Evolutionary conservation across 2,113 vertebrate species (phyloP), one percentile per base, ranked within the genome.

Genomic region (Sebastes schlegelii): DNA sequence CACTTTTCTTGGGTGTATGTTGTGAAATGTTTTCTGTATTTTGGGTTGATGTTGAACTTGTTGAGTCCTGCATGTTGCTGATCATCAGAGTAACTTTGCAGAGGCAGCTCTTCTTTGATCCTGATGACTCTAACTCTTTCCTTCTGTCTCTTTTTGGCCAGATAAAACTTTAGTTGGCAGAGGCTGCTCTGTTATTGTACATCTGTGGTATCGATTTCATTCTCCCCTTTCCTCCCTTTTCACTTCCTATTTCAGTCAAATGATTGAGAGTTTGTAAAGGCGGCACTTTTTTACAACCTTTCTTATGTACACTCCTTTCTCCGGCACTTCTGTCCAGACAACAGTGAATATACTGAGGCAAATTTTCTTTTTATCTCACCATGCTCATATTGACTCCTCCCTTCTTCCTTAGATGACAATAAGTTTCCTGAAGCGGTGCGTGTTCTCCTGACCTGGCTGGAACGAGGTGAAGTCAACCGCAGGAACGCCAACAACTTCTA

Each of bases 401-500:
- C 13, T 14, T 13, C 23, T 57, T 77, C 1, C 14, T 4, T 11
- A 75, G 72, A 78, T 23, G 80, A 86, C 46, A 63, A n/a, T 10
- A 97, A 96, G 85, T 99, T 99, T 92, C 89, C 95, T 0, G 97
- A 98, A 89, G 97, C 97, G 0, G 96, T 98, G 52, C 97, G 96
- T 34, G 97, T 97, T 16, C 94, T 99, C 89, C 91, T 98, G 76
- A 97, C 97, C 61, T 99, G 98, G 98, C 95, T 99, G 87, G 98
- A 99, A 26, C 95, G 97, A 4, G 97, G 98, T 0, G 98, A 99
- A 60, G 98, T 99, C 78, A 99, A 97, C 94, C 97, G 98, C 23
- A 95, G 97, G 60, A 99, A 97, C 0, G 97, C 97, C 91, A 99
- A 99, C 94, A 98, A 97, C 94, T 98, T 99, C 94, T 99, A 99